Conservation (phyloP, 2,888 invertebrate genomes). For the Oxytorus armatus region DNA sequence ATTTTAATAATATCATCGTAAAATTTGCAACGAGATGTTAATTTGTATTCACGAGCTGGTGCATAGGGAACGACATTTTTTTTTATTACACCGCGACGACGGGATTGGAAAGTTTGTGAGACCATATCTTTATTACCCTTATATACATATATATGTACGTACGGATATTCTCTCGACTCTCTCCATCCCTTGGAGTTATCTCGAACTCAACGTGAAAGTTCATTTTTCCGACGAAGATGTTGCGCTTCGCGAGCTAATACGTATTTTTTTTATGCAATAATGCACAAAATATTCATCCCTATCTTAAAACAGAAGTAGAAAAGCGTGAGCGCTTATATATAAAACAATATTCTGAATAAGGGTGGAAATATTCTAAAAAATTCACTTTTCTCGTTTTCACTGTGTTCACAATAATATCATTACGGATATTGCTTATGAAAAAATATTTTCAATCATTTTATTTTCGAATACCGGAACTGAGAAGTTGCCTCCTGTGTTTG, state of each 20-base stretch:
- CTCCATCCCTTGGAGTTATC: background rate
- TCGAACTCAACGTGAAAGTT: conserved; percentile 29
- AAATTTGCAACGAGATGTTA: conserved; percentile 65
- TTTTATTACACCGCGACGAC: conserved; percentile 51
- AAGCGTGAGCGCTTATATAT: background rate
- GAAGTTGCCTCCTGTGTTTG: background rate
- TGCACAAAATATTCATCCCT: conserved; percentile 16
- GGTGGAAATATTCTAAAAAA: background rate
- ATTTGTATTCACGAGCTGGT: conserved; percentile 65
- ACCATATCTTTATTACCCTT: conserved; percentile 35
- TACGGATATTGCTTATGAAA: too few species aligned
- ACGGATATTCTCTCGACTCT: conserved; percentile 9
- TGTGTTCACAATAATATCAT: too few species aligned
- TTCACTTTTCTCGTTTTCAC: background rate
- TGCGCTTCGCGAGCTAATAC: conserved; percentile 26
- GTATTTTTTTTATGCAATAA: conserved; percentile 40
- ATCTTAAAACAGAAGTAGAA: too few species aligned
- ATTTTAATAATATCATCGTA: conserved; percentile 66
- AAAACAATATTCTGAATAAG: background rate
- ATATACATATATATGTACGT: background rate
- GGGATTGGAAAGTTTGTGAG: conserved; percentile 58
- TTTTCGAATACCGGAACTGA: background rate
- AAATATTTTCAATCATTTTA: background rate
- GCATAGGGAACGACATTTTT: conserved; percentile 40
- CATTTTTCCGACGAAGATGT: conserved; percentile 15